phyloP scores from a whole-genome alignment of 2,113 vertebrate species.

The Mungos mungo region DNA sequence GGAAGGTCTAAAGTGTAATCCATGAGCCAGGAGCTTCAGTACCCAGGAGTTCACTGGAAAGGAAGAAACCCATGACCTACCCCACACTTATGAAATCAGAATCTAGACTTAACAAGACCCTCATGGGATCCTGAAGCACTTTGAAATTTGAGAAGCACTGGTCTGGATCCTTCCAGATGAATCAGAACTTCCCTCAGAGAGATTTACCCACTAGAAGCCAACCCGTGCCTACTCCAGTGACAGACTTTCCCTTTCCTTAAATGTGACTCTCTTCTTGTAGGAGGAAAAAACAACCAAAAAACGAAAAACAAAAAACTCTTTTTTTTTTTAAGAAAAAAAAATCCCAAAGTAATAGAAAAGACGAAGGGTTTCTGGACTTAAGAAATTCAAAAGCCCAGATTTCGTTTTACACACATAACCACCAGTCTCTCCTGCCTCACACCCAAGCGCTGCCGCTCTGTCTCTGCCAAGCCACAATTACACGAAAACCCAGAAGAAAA shows the following conservation, averaged over 20 bases:
- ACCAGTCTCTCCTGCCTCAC: constrained; percentile 32
- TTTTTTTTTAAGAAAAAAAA: neutral
- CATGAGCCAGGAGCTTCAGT: neutral
- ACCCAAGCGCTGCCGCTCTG: neutral
- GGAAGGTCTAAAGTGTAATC: neutral
- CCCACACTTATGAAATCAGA: neutral
- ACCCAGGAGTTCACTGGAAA: neutral
- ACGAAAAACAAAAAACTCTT: too few relatives aligned
- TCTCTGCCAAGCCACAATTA: constrained; percentile 55
- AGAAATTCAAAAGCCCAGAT: constrained; percentile 17
- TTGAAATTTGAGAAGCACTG: neutral
- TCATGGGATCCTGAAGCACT: neutral
- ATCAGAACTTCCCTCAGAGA: neutral
- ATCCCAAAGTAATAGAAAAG: neutral
- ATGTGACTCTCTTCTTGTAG: neutral
- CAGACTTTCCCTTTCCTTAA: neutral
- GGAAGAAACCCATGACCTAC: neutral
- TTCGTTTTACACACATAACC: constrained; percentile 47
- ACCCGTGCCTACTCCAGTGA: neutral
- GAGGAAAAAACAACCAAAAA: neutral
- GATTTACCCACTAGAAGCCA: neutral
- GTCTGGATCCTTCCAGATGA: neutral
- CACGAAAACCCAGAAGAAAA: constrained; percentile 15
- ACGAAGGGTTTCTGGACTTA: neutral
- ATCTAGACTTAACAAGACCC: neutral